Base-by-base conservation (phyloP, 2,797 vertebrate genomes). In the Chromis chromis region DNA sequence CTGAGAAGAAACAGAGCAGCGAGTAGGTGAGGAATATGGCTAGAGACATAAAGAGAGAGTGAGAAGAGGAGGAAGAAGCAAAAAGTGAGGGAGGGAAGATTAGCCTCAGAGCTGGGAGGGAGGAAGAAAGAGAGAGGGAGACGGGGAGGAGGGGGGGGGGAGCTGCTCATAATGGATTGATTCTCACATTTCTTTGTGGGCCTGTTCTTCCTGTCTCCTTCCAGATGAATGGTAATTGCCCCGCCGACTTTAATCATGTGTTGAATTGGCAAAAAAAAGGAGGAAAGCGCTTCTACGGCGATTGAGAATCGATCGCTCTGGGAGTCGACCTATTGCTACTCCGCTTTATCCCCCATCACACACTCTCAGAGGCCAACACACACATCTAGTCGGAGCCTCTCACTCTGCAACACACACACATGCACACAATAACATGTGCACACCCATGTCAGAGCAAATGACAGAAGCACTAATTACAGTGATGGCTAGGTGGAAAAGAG, bases 191-290 rank as follows among this genome's bases (percentile, higher is more conserved):
- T 93, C 83, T 91, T 91, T 87, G 83, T 89, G 80, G 86, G 78
- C 76, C 84, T 82, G 85, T 87, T 91, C 86, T 90, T 89, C 76
- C 79, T 86, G 86, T 91, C 89, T 88, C 68, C 83, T 88, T 86
- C 78, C 79, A 92, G 90, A 92, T 90, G 83, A 92, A 93, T 91
- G 84, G 91, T 91, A 93, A 94, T 94, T 90, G 90, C 86, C 83
- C 89, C 85, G 77, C 88, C 79, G 82, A 87, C 92, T 92, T 93
- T 94, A 94, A 94, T 92, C 89, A 91, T 90, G 90, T 91, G 91
- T 93, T 90, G 86, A 92, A 92, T 92, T 89, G 88, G 87, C 76
- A 81, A 88, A 91, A 90, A 89, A 87, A 81, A 82, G 63, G 79
- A 78, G 87, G 74, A 92, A 93, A 92, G 89, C 78, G 79, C 63